phyloP scores from a whole-genome alignment of 2,797 vertebrate species.

The Notolabrus celidotus region DNA sequence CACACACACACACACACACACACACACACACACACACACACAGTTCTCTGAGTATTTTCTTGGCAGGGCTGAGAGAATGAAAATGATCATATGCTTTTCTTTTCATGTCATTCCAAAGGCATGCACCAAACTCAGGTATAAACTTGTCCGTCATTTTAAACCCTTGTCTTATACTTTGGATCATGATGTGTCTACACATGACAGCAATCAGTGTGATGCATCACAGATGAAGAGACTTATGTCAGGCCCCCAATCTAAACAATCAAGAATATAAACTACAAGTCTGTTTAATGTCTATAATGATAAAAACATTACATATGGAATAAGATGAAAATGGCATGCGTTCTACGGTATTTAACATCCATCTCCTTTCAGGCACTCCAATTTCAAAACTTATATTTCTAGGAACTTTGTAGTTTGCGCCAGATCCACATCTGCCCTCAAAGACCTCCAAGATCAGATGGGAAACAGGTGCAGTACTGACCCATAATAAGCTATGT shows the following conservation, averaged over 20 bases:
- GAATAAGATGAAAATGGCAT: constrained; percentile 15
- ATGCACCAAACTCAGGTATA: constrained; percentile 11
- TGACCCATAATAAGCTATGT: constrained; percentile 33
- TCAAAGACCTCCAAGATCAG: constrained; percentile 39
- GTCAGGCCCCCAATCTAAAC: constrained; percentile 2
- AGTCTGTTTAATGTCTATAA: neutral
- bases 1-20: constrained; percentile 42
- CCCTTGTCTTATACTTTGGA: neutral
- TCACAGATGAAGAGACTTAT: neutral
- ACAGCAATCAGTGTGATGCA: neutral
- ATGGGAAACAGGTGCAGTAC: constrained; percentile 65
- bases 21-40: constrained; percentile 18
- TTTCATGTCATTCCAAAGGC: constrained; percentile 11
- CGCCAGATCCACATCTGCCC: constrained; percentile 75
- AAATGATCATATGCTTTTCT: constrained; percentile 2
- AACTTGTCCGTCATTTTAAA: constrained; percentile 14
- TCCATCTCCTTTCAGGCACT: neutral
- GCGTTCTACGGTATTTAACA: neutral
- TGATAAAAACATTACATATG: neutral
- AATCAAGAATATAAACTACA: neutral
- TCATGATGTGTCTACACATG: neutral
- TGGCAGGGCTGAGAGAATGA: constrained; percentile 1
- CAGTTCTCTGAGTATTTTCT: constrained; percentile 4
- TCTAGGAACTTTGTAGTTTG: constrained; percentile 66
- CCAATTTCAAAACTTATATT: constrained; percentile 34